These are phyloP conservation scores for Amphiprion percula DNA, from an alignment of 2,113 vertebrate genomes.

Conservation along the genomic window DNA sequence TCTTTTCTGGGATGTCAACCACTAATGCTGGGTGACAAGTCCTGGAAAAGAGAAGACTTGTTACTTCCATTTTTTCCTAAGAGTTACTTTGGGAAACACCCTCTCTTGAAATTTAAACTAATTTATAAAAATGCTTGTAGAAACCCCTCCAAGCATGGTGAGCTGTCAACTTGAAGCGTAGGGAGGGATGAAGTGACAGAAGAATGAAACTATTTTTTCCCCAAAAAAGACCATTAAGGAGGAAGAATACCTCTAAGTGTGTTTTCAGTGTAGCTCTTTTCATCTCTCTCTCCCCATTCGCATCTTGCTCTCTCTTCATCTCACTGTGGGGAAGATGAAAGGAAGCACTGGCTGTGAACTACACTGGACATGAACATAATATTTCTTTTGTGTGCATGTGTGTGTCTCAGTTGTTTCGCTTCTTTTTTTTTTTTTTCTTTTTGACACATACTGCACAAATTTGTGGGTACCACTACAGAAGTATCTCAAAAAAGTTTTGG, in stretches of 20 bases:
- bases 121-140: too few relatives aligned
- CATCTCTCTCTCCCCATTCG: slow-evolving; percentile 41
- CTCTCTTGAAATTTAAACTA: too few relatives aligned
- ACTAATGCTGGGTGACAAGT: background rate
- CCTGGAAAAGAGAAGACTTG: too few relatives aligned
- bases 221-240: slow-evolving; percentile 33
- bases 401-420: background rate
- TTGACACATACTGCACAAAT: slow-evolving; percentile 4
- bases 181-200: background rate
- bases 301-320: slow-evolving; percentile 54
- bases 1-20: too few relatives aligned
- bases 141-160: too few relatives aligned
- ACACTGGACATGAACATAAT: slow-evolving; percentile 28
- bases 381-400: slow-evolving; percentile 32
- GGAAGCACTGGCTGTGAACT: slow-evolving; percentile 44
- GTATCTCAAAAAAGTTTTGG: background rate
- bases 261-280: slow-evolving; percentile 52
- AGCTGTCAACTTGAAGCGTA: too few relatives aligned
- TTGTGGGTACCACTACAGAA: slow-evolving; percentile 20
- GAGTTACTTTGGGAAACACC: too few relatives aligned
- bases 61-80: too few relatives aligned
- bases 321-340: slow-evolving; percentile 64
- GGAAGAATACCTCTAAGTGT: slow-evolving; percentile 44
- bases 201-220: background rate
- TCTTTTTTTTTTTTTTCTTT: slow-evolving; percentile 31